Base-by-base conservation (phyloP, 2,888 invertebrate species). In the Litoditis marina region DNA sequence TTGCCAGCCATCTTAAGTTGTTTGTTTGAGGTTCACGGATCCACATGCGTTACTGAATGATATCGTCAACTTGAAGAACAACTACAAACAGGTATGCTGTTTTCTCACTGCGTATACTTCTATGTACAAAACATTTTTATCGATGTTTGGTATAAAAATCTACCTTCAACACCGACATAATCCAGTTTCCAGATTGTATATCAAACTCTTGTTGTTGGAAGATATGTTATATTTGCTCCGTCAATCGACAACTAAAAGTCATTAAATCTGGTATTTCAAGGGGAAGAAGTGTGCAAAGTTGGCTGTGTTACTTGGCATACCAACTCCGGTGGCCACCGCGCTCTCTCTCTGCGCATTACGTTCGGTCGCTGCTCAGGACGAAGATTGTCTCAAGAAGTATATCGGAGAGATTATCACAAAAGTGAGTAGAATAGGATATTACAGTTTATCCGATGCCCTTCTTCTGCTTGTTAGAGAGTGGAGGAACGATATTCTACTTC, bases 291-390 rank as follows among this genome's bases (percentile, higher is more conserved):
- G 68, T 36, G 64, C 73, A n/a, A 65, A 62, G 28, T 50, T 76
- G 25, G 72, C 73, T 3, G 58, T 65, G 16, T 65, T 71, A 8
- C 59, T 76, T 13, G 64, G 67, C n/a, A 66, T 76, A 13, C 46
- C 51, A 0, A 71, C 74, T 0, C 73, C 76, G 0, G 72, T 74
- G 5, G 74, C 76, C 1, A 69, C 73, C 0, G 73, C 74, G 3
- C 59, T 71, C 8, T 72, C 74, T 0, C 60, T 63, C 22, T 72
- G 72, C 49, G 69, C 76, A 16, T 61, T 74, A 27, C 68, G 65
- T 13, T 74, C 76, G 7, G 63, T 76, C 30, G 59, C 65, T 6
- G 56, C 54, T n/a, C 53, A 67, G 11, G 73, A 76, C 34, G 68
- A 65, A 13, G 53, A 56, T 19, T 69, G 62, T 39, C 49, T 74